Conservation (phyloP, 1,140 invertebrate genomes). For the Leptinotarsa undecemlineata region DNA sequence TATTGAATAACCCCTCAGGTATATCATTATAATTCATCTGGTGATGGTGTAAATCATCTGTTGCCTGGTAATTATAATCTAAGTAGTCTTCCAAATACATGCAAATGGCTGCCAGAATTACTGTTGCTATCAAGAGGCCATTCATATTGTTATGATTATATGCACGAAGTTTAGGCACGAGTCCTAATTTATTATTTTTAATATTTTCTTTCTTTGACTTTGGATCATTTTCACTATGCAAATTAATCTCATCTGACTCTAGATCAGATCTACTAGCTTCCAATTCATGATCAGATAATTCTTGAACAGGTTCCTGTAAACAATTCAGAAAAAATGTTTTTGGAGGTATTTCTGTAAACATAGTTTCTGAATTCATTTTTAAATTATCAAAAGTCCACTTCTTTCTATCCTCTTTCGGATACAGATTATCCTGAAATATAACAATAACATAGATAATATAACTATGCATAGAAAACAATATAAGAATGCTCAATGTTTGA, state of each 20-base stretch:
- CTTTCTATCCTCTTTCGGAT: not conserved
- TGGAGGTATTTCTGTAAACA: not conserved
- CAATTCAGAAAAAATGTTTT: slow-evolving; percentile 5
- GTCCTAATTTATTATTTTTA: not conserved
- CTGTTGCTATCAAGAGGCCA: not conserved
- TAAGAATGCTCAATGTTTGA: too few species aligned
- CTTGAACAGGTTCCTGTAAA: slow-evolving; percentile 16
- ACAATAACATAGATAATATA: too few species aligned
- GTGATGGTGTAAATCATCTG: not conserved
- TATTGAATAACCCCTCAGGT: not conserved
- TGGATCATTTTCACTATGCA: not conserved
- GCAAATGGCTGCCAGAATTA: not conserved
- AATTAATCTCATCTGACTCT: not conserved
- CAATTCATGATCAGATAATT: slow-evolving; percentile 13
- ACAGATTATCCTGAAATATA: too few species aligned
- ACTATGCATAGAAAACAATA: too few species aligned
- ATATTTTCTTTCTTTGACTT: not conserved
- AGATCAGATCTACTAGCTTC: not conserved
- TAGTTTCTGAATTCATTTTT: not conserved
- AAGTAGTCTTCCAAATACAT: slow-evolving; percentile 9
- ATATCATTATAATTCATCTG: not conserved
- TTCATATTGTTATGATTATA: not conserved
- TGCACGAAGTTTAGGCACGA: not conserved
- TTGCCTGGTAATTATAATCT: not conserved
- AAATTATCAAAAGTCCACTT: slow-evolving; percentile 9